These are phyloP conservation scores for Champsocephalus esox DNA, from an alignment of 2,797 vertebrate genomes.

Conservation along the genomic window DNA sequence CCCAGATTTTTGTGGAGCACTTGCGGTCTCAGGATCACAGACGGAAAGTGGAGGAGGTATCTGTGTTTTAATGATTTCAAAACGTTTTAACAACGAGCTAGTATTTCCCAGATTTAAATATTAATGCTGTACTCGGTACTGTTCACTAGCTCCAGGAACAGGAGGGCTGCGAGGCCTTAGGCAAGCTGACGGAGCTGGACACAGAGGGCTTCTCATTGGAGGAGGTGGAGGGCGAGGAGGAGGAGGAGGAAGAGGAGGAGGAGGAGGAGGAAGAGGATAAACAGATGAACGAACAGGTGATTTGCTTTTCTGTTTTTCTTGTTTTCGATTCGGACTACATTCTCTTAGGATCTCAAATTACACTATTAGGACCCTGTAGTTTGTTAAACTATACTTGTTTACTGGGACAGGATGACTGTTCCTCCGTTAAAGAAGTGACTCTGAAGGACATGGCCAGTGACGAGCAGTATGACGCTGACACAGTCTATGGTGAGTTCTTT, in stretches of 20 bases:
- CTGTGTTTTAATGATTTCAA: background rate
- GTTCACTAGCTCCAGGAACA: slow-evolving; percentile 74
- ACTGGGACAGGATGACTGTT: slow-evolving; percentile 70
- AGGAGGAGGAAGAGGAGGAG: slow-evolving; percentile 56
- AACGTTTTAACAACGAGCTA: background rate
- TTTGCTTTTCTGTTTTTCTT: background rate
- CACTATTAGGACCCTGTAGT: background rate
- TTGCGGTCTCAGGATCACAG: slow-evolving; percentile 93
- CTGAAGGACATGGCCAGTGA: slow-evolving; percentile 82
- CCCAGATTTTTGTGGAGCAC: slow-evolving; percentile 94
- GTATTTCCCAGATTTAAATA: background rate
- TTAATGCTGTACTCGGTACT: background rate
- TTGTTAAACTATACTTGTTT: background rate
- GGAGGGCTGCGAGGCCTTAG: slow-evolving; percentile 84
- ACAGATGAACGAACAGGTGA: slow-evolving; percentile 71
- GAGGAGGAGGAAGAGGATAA: slow-evolving; percentile 71
- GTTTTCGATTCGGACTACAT: slow-evolving; percentile 1
- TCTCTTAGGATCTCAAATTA: slow-evolving; percentile 2
- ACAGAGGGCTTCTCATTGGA: slow-evolving; percentile 89
- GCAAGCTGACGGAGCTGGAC: slow-evolving; percentile 88
- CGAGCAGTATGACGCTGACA: slow-evolving; percentile 89
- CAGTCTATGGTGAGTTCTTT: slow-evolving; percentile 87
- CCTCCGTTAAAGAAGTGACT: slow-evolving; percentile 81
- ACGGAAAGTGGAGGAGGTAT: slow-evolving; percentile 89
- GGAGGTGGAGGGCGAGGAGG: slow-evolving; percentile 85